These are phyloP conservation scores for Megaceryle maxima DNA, from an alignment of 2,113 vertebrate species.

Conservation along the genomic window DNA sequence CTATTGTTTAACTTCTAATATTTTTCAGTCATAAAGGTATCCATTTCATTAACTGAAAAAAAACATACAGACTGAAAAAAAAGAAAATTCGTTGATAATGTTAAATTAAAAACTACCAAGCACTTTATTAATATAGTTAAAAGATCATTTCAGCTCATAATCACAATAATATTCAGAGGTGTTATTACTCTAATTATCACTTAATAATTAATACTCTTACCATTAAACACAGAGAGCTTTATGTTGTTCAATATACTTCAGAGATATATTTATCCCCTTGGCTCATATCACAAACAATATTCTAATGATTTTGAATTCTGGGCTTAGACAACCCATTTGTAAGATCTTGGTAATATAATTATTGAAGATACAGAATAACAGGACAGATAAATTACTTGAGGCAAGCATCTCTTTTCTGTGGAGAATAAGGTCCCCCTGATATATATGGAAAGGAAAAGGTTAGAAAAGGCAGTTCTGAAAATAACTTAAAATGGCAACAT, in stretches of 20 bases:
- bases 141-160: constrained; percentile 1
- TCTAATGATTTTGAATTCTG: background rate
- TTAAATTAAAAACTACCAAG: background rate
- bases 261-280: background rate
- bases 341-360: background rate
- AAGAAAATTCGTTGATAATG: background rate
- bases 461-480: background rate
- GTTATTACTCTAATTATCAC: constrained; percentile 37
- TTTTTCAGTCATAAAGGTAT: background rate
- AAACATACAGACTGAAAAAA: background rate
- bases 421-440: background rate
- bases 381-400: background rate
- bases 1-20: background rate
- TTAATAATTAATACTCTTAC: constrained; percentile 36
- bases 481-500: background rate
- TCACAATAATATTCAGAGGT: background rate
- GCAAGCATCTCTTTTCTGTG: background rate
- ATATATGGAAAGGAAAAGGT: background rate
- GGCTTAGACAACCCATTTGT: background rate
- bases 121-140: constrained; percentile 1
- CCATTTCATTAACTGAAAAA: background rate
- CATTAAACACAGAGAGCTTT: background rate
- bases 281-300: background rate
- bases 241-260: background rate
- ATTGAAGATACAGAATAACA: background rate